These are phyloP conservation scores for Allobates femoralis DNA, from an alignment of 2,797 vertebrate genomes.

Conservation along the genomic window DNA sequence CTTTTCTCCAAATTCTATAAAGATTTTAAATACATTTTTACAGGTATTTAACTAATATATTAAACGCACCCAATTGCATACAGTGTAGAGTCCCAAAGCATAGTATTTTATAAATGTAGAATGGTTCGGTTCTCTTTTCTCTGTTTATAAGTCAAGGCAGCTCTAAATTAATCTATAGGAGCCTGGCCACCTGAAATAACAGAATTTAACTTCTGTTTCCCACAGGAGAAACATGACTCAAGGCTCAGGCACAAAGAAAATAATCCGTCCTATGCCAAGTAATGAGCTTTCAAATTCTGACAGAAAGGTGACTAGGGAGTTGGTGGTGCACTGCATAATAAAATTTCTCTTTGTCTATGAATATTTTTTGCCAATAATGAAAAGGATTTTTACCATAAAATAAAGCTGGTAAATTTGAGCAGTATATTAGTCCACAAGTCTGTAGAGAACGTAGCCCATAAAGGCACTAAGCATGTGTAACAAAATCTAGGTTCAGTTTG, in stretches of 20 bases:
- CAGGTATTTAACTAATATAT: not conserved
- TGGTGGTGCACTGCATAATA: not conserved
- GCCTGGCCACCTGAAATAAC: slow-evolving; percentile 69
- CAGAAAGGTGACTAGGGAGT: slow-evolving; percentile 16
- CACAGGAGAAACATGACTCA: slow-evolving; percentile 66
- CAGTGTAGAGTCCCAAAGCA: not conserved
- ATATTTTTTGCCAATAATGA: not conserved
- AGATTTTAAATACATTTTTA: not conserved
- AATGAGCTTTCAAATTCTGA: slow-evolving; percentile 16
- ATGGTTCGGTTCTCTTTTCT: not conserved
- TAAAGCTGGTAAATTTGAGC: not conserved
- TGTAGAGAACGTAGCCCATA: not conserved
- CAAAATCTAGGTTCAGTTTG: too few relatives aligned
- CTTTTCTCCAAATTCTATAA: not conserved
- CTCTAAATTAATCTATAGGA: slow-evolving; percentile 59
- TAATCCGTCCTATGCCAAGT: slow-evolving; percentile 24
- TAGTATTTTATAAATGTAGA: slow-evolving; percentile 17
- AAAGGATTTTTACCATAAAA: not conserved
- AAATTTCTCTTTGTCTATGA: not conserved
- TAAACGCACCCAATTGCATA: not conserved
- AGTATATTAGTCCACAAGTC: not conserved
- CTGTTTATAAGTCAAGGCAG: slow-evolving; percentile 19
- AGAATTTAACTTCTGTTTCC: slow-evolving; percentile 61
- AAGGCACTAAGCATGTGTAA: too few relatives aligned
- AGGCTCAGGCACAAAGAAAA: slow-evolving; percentile 45